Percentiles rank a stretch among this genome's conserved stretches.
phyloP scores from a whole-genome alignment of 2,797 vertebrate species.

The Chanos chanos region DNA sequence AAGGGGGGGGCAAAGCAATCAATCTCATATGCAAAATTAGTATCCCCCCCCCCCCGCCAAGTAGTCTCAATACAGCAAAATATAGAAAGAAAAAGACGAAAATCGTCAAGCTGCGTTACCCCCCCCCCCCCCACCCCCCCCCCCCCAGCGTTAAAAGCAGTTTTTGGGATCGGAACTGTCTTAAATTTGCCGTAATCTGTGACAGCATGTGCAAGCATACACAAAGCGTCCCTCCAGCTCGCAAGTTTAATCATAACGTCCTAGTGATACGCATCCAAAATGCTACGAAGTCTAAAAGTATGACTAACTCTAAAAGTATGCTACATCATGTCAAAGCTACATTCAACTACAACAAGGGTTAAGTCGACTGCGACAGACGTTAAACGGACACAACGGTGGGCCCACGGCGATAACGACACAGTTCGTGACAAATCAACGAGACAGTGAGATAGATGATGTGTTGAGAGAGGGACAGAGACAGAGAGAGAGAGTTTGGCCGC shows the following conservation, averaged over 20 bases:
- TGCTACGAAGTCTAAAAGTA: constrained; percentile 73
- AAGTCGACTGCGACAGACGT: constrained; percentile 77
- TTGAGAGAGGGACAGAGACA: too few species aligned
- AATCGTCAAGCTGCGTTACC: too few species aligned
- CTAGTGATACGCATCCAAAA: constrained; percentile 67
- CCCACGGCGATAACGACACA: too few species aligned
- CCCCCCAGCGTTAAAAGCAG: too few species aligned
- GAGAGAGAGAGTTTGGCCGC: constrained; percentile 27
- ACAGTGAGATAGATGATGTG: too few species aligned
- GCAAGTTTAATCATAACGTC: constrained; percentile 48
- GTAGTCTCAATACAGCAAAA: constrained; percentile 34
- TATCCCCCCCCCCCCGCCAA: constrained; percentile 16
- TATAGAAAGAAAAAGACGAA: constrained; percentile 34
- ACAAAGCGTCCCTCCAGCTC: constrained; percentile 63
- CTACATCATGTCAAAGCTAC: constrained; percentile 81
- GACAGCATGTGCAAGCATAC: constrained; percentile 75
- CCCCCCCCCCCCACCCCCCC: too few species aligned
- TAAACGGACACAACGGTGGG: constrained; percentile 69
- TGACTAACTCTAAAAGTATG: constrained; percentile 71
- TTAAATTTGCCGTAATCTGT: constrained; percentile 71
- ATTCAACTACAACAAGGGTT: constrained; percentile 76
- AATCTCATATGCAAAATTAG: constrained; percentile 27
- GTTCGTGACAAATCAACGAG: too few species aligned
- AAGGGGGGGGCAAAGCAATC: constrained; percentile 43
- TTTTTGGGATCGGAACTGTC: constrained; percentile 57